phyloP scores from a whole-genome alignment of 2,888 invertebrate species.

The Noctuana brunneofusca region DNA sequence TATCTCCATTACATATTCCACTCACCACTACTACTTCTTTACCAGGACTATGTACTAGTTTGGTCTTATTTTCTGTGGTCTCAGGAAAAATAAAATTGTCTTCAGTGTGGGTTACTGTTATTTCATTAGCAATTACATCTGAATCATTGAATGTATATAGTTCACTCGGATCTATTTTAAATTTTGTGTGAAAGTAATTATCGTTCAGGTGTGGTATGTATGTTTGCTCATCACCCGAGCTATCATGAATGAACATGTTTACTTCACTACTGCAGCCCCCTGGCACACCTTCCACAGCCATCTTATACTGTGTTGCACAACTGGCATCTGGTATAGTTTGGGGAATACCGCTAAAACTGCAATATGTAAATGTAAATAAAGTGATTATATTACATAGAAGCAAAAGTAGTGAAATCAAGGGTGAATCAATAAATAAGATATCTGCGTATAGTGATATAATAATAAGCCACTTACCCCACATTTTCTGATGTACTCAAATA shows the following conservation, averaged over 20 bases:
- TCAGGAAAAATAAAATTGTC: slow-evolving; percentile 70
- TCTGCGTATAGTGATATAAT: slow-evolving; percentile 3
- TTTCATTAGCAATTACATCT: slow-evolving; percentile 75
- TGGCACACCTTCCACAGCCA: slow-evolving; percentile 75
- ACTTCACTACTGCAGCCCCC: slow-evolving; percentile 68
- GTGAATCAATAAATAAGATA: slow-evolving; percentile 7
- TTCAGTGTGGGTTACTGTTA: slow-evolving; percentile 77
- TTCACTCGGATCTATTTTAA: slow-evolving; percentile 79
- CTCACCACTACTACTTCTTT: slow-evolving; percentile 62
- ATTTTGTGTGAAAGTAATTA: slow-evolving; percentile 74
- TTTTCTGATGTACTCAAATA: slow-evolving; percentile 81
- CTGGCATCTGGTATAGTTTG: slow-evolving; percentile 79
- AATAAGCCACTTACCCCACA: slow-evolving; percentile 69
- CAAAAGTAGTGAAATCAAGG: background rate
- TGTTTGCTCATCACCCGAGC: slow-evolving; percentile 70
- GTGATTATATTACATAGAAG: slow-evolving; percentile 10
- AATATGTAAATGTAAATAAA: slow-evolving; percentile 32
- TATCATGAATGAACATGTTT: slow-evolving; percentile 73
- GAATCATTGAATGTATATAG: slow-evolving; percentile 79
- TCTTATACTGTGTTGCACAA: slow-evolving; percentile 78
- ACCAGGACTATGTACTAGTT: slow-evolving; percentile 60
- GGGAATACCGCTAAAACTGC: slow-evolving; percentile 78
- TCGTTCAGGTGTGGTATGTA: slow-evolving; percentile 74
- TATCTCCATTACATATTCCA: slow-evolving; percentile 64
- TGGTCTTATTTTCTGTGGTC: slow-evolving; percentile 59